phyloP scores from a whole-genome alignment of 2,888 invertebrate species.

The Amaurobius ferox region DNA sequence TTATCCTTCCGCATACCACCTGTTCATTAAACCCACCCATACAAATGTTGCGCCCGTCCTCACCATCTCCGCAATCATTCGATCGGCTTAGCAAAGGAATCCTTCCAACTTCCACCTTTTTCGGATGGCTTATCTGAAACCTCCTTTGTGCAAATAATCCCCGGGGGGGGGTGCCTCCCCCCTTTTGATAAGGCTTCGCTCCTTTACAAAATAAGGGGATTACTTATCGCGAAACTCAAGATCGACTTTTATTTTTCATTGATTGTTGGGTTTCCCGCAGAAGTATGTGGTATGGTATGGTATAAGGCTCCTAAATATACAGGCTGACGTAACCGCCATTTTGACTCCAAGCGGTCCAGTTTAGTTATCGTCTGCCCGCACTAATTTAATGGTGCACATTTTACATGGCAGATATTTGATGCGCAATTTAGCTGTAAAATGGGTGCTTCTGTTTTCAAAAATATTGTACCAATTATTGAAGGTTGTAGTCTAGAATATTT shows the following conservation, averaged over 20 bases:
- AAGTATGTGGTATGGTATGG: too few species aligned
- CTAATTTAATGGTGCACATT: too few species aligned
- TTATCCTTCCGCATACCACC: neutral
- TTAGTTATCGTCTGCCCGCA: too few species aligned
- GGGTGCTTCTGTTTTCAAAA: too few species aligned
- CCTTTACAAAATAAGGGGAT: slow-evolving; percentile 14
- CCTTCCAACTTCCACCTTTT: slow-evolving; percentile 7
- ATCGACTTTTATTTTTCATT: neutral
- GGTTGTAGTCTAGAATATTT: too few species aligned
- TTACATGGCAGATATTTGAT: too few species aligned
- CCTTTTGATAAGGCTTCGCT: slow-evolving; percentile 11
- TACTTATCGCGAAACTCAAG: slow-evolving; percentile 6
- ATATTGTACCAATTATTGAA: too few species aligned
- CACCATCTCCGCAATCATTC: neutral
- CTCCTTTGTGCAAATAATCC: slow-evolving; percentile 16
- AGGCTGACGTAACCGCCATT: too few species aligned
- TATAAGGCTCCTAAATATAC: too few species aligned
- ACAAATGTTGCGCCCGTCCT: neutral
- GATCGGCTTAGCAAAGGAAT: slow-evolving; percentile 2
- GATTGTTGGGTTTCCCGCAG: slow-evolving; percentile 14
- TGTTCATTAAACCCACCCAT: neutral
- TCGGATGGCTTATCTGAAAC: slow-evolving; percentile 6
- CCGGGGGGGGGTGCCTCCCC: neutral
- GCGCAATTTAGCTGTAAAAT: too few species aligned
- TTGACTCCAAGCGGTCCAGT: too few species aligned